phyloP scores from a whole-genome alignment of 2,113 vertebrate genomes.

The Mus musculus region DNA sequence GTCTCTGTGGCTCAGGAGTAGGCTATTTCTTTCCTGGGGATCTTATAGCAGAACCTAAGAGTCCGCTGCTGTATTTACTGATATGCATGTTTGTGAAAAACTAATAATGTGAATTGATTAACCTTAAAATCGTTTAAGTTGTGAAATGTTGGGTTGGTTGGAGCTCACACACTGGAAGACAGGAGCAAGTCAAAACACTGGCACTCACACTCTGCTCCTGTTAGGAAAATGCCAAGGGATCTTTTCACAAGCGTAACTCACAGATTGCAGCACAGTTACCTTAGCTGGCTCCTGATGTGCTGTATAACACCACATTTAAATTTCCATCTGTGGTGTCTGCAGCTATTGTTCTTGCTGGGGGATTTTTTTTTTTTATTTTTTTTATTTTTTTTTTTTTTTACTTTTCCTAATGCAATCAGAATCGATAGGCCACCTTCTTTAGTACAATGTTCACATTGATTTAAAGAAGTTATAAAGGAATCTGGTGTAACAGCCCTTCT shows the following conservation, averaged over 20 bases:
- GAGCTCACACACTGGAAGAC: conserved; percentile 66
- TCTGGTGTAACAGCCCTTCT: not conserved
- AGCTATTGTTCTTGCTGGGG: conserved; percentile 81
- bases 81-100: not conserved
- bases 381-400: no score
- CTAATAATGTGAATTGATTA: conserved; percentile 48
- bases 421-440: conserved; percentile 38
- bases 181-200: conserved; percentile 72
- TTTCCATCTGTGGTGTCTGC: conserved; percentile 86
- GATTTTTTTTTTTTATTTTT: conserved; percentile 24
- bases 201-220: conserved; percentile 77
- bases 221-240: conserved; percentile 84
- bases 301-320: conserved; percentile 86
- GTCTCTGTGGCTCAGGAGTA: not conserved
- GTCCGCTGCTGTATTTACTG: not conserved
- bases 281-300: conserved; percentile 87
- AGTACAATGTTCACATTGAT: conserved; percentile 35
- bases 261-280: conserved; percentile 85
- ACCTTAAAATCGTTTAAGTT: conserved; percentile 56
- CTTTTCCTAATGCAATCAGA: conserved; percentile 72
- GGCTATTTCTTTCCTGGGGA: not conserved
- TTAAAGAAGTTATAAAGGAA: conserved; percentile 46
- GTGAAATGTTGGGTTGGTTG: conserved; percentile 52
- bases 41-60: conserved; percentile 5
- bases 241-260: conserved; percentile 82